Base-by-base conservation (phyloP, 2,113 vertebrate genomes). In the Noctilio leporinus region DNA sequence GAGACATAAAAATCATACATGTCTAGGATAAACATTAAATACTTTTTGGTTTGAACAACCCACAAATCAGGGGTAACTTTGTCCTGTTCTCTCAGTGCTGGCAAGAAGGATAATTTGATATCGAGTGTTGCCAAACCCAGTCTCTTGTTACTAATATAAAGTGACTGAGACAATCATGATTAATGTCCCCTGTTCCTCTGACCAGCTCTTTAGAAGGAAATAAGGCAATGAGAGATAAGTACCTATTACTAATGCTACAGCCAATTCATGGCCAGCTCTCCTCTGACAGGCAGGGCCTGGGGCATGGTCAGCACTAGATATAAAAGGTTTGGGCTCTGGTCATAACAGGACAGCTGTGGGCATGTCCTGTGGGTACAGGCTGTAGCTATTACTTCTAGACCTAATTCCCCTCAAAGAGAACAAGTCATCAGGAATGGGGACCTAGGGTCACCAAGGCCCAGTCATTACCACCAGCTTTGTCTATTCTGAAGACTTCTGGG, bases 61-160 rank as follows among this genome's bases (percentile, higher is more conserved):
- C 84, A 94, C 64, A 95, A 93, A 86, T 93, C 80, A 94, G 75
- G 88, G 82, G 35, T 93, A 76, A 89, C 67, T 83, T 8, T 47
- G 26, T 89, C 72, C 40, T 88, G 49, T 62, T 95, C 83, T 82
- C 82, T 87, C n/a, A 91, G 49, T 45, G 24, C 59, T 90, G 85
- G 72, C 10, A 43, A 93, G 85, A 84, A 94, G 45, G 64, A 93
- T 73, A 93, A 86, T 93, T 90, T 96, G 77, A 94, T 93, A 78
- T 4, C 40, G 84, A 82, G 55, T 86, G 19, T 75, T 82, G 85
- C 72, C 94, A 95, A 96, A 69, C 67, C 87, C 33, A 62, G 91
- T 88, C 95, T 92, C 92, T 92, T 94, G 88, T 92, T 95, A 90
- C 81, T 96, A 95, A 94, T 95, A 92, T 40, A 76, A 96, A 96